Evolutionary conservation across 2,113 vertebrate species (phyloP), one percentile per base, ranked within the genome.

Genomic region (Petrocephalus microphthalmus): DNA sequence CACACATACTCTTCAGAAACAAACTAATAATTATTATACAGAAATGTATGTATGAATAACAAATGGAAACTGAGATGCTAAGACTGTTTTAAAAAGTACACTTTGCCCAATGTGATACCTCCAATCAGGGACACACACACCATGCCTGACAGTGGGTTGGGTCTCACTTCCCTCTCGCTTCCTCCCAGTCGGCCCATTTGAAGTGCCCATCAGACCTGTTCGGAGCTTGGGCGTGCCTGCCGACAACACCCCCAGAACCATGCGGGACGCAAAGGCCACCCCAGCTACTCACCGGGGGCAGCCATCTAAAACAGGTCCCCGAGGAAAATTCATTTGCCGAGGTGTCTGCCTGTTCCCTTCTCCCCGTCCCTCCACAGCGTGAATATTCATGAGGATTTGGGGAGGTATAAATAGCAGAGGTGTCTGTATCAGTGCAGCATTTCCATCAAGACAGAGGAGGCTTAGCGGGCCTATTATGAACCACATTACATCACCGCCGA

Each of bases 311-410:
- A 93, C 93, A 94, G 93, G 93, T 93, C 91, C 91, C 94, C 92
- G 90, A 90, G 92, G 93, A 93, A 94, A 94, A 95, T 94, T 94
- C 94, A 95, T 95, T 95, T 95, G 94, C 94, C 93, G 94, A 94
- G 89, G 93, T 93, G 93, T 94, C 94, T 94, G 93, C 93, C 92
- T 92, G 91, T 93, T 88, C 88, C 93, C 92, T 17, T 93, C 91
- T 91, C 92, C 91, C 90, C 91, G 89, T 93, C 92, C 90, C 94
- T 91, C 92, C 91, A 90, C 93, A 87, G 90, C 93, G 93, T 96
- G 95, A 96, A 96, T 96, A 96, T 96, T 95, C 95, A 96, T 96
- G 95, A 96, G 95, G 95, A 96, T 96, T 96, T 96, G 92, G 92
- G 94, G 94, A 88, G 93, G 95, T 96, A 96, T 96, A 96, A 95